Conservation (phyloP, 1,140 invertebrate genomes). For the Protaetia brevitarsis region DNA sequence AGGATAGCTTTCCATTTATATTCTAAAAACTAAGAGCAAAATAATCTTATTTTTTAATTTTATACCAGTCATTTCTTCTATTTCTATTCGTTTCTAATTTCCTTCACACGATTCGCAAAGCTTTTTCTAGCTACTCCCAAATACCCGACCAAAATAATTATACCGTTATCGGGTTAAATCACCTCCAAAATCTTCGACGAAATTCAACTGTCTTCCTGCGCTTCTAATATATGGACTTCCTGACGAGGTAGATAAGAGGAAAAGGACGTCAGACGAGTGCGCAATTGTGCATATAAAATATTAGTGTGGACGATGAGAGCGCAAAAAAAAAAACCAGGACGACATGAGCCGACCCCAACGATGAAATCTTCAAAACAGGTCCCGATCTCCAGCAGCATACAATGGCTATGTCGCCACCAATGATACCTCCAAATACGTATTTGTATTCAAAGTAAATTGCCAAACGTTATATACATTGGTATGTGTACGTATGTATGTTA, state of each 20-base stretch:
- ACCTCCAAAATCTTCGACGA: too few species aligned
- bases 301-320: background rate
- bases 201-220: background rate
- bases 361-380: background rate
- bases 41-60: too few species aligned
- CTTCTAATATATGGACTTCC: background rate
- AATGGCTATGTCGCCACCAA: too few species aligned
- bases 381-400: background rate
- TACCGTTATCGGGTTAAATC: too few species aligned
- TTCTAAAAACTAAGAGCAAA: too few species aligned
- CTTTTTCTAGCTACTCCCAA: too few species aligned
- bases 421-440: conserved; percentile 6
- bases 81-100: too few species aligned
- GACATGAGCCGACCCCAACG: background rate
- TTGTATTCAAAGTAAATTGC: conserved; percentile 14
- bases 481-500: too few species aligned
- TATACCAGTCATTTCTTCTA: too few species aligned
- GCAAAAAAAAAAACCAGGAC: background rate
- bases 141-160: too few species aligned
- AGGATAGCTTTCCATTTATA: too few species aligned
- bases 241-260: background rate
- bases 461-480: background rate
- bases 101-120: too few species aligned
- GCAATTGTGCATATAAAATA: background rate
- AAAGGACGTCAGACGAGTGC: background rate